Evolutionary conservation across 1,140 invertebrate genomes (phyloP), one percentile per base, ranked within the genome.

Genomic region (Diploscapter pachys): DNA sequence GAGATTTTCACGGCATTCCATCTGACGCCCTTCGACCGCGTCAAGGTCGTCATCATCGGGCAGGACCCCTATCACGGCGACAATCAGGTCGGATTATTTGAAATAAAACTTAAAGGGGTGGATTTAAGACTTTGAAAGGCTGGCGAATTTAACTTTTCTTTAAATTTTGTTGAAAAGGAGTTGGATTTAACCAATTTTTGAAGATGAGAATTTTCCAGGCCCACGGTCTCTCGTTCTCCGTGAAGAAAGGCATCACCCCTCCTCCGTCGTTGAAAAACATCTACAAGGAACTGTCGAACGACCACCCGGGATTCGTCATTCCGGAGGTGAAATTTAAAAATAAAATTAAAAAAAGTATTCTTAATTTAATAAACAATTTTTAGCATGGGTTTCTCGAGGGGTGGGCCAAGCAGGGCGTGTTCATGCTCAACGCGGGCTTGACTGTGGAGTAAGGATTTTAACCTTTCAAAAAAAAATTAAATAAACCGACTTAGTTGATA

Each of bases 221-320:
- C 3, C 83, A 85, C 54, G 90, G 90, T 52, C 82, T 92, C 9
- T 90, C 89, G 78, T 91, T 92, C 83, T 91, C 90, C 85, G 91
- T 91, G 13, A 86, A 87, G 68, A 85, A 87, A 76, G 90, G 90
- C 13, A 86, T 91, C 4, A 71, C 78, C 5, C 87, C 89, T 5
- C 91, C 91, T 59, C 90, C 90, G 68, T 90, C 89, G 87, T 85
- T 92, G 75, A 78, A 88, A 31, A 92, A 92, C 81, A 92, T 91
- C 84, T 91, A 88, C 82, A 90, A 91, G 82, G 90, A 91, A 83
- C 81, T 91, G 65, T 77, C 82, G 48, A 83, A 65, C 9, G 90
- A 91, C 83, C 89, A 90, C 72, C 72, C 80, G 31, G 88, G 87
- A n/a, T 91, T 91, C 82, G 81, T 83, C 49, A 74, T 77, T 13